Base-by-base conservation (phyloP, 92 coral and sea anemone species). In the Scolanthus callimorphus region DNA sequence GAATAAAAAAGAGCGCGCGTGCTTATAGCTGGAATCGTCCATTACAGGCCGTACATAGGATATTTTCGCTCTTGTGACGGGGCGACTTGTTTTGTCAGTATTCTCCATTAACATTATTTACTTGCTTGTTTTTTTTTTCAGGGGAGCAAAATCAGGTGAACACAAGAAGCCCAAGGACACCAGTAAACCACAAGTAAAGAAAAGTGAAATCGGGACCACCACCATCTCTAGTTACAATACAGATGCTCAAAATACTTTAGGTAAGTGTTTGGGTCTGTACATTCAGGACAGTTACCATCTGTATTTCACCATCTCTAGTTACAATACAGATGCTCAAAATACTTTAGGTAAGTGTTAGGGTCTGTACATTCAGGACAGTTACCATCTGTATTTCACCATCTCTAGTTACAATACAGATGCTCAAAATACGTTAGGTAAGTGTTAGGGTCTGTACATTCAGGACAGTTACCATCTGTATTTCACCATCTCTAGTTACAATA, bases 131-230 rank as follows among this genome's bases (percentile, higher is more conserved):
- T n/a, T n/a, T n/a, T n/a, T n/a, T n/a, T 34, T 26, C 70, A 88
- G 96, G 62, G 90, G 90, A 1, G 83, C 83, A 28, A 85, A 79
- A 31, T 64, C 53, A 21, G 29, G 25, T 44, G 76, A 62, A 31
- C 30, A 60, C 21, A 78, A 75, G 54, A 63, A 51, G n/a, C 30
- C 70, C 4, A 83, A 65, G 49, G 96, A 88, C 56, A 49, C 59
- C 1, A 61, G 59, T n/a, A 88, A 88, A 57, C 90, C 96, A 2
- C 96, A 62, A 46, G 81, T 79, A 11, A 88, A 80, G 48, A 83
- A 83, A 55, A 73, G 77, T 82, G 96, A 63, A 20, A 69, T 83
- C 62, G 96, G 96, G 17, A 88, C 86, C 51, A 88, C 96, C 2
- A 82, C 84, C 2, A 88, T 88, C 31, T 88, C 96, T 41, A 78